Conservation (phyloP, 2,888 invertebrate species). For the Macrosiphum euphorbiae region DNA sequence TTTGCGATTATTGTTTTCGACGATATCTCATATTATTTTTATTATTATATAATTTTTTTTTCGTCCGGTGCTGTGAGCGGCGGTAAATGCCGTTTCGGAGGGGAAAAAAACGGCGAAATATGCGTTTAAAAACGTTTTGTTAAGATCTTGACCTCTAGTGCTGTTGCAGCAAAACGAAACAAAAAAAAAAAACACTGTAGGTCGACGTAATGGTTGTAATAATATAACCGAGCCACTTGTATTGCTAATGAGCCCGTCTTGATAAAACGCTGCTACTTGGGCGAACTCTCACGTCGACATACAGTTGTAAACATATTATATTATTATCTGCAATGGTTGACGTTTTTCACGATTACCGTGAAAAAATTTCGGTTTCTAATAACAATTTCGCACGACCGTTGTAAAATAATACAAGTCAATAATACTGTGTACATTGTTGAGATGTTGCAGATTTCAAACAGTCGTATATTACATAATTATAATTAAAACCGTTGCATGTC, state of each 20-base stretch:
- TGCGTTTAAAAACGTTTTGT: not conserved
- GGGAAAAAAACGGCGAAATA: not conserved
- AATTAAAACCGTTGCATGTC: too few relatives aligned
- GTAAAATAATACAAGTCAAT: not conserved
- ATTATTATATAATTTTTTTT: not conserved
- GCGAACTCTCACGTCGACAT: not conserved
- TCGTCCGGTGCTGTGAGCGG: not conserved
- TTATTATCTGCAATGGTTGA: not conserved
- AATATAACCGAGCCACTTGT: conserved; percentile 7
- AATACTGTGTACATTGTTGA: not conserved
- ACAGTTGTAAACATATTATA: not conserved
- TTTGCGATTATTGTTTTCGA: conserved; percentile 32
- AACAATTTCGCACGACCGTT: not conserved
- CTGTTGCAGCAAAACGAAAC: not conserved
- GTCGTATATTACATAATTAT: not conserved
- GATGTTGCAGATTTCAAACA: not conserved
- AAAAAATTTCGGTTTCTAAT: not conserved
- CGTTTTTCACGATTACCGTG: not conserved
- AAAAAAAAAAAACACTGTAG: not conserved
- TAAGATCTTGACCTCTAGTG: not conserved
- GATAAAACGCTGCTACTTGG: not conserved
- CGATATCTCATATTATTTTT: conserved; percentile 16
- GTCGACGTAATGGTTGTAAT: not conserved
- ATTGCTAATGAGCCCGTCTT: not conserved
- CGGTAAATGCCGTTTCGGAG: not conserved